These are phyloP conservation scores for Zaprionus bogoriensis DNA, from an alignment of 2,888 invertebrate genomes.

Conservation along the genomic window DNA sequence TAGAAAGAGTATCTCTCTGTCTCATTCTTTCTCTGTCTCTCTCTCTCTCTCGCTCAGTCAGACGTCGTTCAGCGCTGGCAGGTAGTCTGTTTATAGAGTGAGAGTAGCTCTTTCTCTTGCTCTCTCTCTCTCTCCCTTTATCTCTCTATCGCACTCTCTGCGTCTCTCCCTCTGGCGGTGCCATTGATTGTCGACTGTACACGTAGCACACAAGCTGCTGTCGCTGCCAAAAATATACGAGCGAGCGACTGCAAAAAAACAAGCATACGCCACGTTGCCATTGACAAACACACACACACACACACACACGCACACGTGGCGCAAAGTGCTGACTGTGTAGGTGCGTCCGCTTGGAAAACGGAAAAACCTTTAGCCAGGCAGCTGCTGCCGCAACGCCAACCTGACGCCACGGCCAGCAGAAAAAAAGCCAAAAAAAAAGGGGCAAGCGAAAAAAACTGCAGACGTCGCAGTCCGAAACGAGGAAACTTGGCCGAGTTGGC, in stretches of 20 bases:
- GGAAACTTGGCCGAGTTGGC: constrained; percentile 70
- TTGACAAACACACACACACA: constrained; percentile 20
- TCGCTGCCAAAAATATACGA: constrained; percentile 43
- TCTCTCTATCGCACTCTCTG: background rate
- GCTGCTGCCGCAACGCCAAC: constrained; percentile 65
- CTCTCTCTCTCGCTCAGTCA: background rate
- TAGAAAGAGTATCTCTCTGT: no score
- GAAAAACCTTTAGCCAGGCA: constrained; percentile 46
- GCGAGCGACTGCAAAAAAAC: constrained; percentile 26
- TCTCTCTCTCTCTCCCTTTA: no score
- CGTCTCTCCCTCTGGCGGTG: constrained; percentile 32
- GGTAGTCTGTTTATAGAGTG: no score
- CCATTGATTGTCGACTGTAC: constrained; percentile 50
- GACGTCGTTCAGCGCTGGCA: constrained; percentile 37
- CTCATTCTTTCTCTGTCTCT: no score
- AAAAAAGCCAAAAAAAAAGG: constrained; percentile 1
- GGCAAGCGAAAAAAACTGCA: constrained; percentile 50
- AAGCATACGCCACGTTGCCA: constrained; percentile 54
- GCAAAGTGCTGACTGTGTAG: constrained; percentile 67
- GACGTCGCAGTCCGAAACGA: constrained; percentile 61
- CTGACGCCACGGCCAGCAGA: constrained; percentile 58
- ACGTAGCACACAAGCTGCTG: constrained; percentile 26
- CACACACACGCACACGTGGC: constrained; percentile 11
- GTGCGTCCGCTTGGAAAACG: constrained; percentile 63
- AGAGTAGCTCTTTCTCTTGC: no score